Evolutionary conservation across 2,888 invertebrate species (phyloP), one percentile per base, ranked within the genome.

Genomic region (Limnephilus marmoratus): DNA sequence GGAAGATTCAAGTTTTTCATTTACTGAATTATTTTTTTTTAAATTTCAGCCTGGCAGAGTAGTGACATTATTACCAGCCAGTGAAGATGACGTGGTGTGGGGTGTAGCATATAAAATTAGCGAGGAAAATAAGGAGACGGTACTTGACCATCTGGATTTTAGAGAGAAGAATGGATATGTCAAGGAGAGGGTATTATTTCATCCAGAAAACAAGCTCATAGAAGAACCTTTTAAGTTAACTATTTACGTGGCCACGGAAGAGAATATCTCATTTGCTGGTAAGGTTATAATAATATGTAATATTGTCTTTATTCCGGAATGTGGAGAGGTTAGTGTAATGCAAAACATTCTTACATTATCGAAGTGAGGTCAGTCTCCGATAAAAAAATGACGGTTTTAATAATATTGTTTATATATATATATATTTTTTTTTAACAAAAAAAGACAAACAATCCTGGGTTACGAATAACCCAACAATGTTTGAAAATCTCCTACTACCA

Each of bases 121-220:
- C 12, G 95, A 96, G 0, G 95, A 97, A 88, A 97, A 99, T 93
- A 96, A 97, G 93, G 96, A 97, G 13, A 95, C 96, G 93, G 99
- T 99, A 0, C 96, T 98, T 1, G 96, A 97, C 90, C 98, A 99
- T 95, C 96, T 99, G 94, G 99, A 99, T 95, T 98, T 97, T 94
- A 96, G 99, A 94, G 99, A 99, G 95, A 98, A 98, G 95, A 99
- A 98, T 95, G 99, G 99, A 15, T 99, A 99, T 94, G 96, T 97
- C 90, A 97, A 98, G 94, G 97, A 96, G 94, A 96, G 95, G 9
- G 97, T 98, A 0, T 96, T 96, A 91, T 99, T 99, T 95, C 96
- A 98, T 95, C 98, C 98, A 0, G 94, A 94, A 34, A 93, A 94
- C 11, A 90, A 80, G n/a, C 87, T 91, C n/a, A 94, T 94, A n/a